Conservation (phyloP, 2,888 invertebrate species). For the Xestia sexstrigata region DNA sequence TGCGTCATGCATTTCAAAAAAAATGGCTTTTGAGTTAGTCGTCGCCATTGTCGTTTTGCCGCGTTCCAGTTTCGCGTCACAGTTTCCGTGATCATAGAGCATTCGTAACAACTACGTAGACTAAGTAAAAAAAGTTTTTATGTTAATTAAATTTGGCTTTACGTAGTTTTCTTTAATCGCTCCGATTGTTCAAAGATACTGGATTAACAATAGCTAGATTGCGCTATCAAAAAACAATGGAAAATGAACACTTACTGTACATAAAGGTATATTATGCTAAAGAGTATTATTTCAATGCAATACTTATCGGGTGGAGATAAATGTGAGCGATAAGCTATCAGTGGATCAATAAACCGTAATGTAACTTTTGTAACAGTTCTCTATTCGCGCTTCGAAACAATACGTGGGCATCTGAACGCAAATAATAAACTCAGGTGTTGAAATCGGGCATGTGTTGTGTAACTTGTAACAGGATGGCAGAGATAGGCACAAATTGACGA, state of each 20-base stretch:
- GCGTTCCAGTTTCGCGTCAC: conserved; percentile 76
- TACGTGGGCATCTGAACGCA: conserved; percentile 62
- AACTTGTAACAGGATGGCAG: conserved; percentile 34
- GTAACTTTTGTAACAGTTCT: conserved; percentile 74
- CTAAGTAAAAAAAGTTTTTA: conserved; percentile 72
- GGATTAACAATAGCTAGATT: conserved; percentile 42
- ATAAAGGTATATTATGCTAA: conserved; percentile 57
- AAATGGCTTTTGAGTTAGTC: conserved; percentile 80
- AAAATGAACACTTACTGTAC: conserved; percentile 40
- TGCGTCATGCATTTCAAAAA: conserved; percentile 81
- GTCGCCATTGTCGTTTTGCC: conserved; percentile 77
- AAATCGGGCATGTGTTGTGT: conserved; percentile 59
- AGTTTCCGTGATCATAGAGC: conserved; percentile 67
- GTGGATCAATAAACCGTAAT: conserved; percentile 85
- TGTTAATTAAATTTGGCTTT: conserved; percentile 75
- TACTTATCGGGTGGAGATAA: conserved; percentile 77
- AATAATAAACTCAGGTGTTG: conserved; percentile 68
- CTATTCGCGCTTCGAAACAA: conserved; percentile 62
- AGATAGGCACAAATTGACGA: conserved; percentile 49
- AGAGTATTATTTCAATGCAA: conserved; percentile 63
- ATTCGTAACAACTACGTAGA: conserved; percentile 70
- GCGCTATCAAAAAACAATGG: conserved; percentile 58
- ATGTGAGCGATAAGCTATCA: conserved; percentile 85
- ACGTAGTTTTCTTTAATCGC: conserved; percentile 22
- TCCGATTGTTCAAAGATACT: conserved; percentile 30